Evolutionary conservation across 2,113 vertebrate genomes (phyloP).

Genomic region (Podiceps cristatus): DNA sequence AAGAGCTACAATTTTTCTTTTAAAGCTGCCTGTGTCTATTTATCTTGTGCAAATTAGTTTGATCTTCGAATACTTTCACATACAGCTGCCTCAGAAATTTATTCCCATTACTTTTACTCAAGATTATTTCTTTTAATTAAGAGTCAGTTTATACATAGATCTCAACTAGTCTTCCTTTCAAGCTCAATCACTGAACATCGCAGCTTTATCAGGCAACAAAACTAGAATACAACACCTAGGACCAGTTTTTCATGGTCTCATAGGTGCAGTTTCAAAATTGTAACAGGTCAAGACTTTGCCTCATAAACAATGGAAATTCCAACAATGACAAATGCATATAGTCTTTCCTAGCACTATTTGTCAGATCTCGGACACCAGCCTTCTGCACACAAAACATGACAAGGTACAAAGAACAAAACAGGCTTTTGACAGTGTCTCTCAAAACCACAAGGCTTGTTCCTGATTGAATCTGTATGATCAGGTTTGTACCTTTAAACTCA

Average conservation of each 20-base stretch:
- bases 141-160: neutral
- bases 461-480: neutral
- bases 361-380: neutral
- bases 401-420: neutral
- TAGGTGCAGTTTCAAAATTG: neutral
- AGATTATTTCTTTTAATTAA: neutral
- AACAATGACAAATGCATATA: neutral
- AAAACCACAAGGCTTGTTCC: neutral
- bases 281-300: neutral
- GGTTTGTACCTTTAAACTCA: neutral
- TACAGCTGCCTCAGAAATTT: neutral
- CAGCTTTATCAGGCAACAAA: neutral
- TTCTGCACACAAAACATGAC: neutral
- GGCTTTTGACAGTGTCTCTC: neutral
- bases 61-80: neutral
- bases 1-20: neutral
- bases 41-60: neutral
- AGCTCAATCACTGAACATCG: neutral
- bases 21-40: neutral
- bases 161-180: neutral
- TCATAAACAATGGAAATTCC: neutral
- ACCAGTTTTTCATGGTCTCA: neutral
- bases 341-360: neutral
- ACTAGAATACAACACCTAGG: neutral
- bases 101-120: neutral